These are phyloP conservation scores for Sebastes matsubarae DNA, from an alignment of 2,797 vertebrate genomes.

Conservation along the genomic window DNA sequence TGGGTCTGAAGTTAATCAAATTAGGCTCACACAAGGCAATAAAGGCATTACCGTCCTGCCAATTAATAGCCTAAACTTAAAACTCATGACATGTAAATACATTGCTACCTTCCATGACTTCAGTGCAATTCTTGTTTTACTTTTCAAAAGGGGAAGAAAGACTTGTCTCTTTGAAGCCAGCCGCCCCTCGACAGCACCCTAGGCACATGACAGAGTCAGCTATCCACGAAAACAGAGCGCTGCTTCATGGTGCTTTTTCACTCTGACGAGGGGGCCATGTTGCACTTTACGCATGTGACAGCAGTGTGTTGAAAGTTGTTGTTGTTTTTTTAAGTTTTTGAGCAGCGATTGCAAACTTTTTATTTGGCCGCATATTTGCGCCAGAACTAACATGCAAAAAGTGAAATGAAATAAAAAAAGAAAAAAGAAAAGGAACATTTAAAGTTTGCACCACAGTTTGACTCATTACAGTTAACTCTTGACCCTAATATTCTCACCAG, in stretches of 20 bases:
- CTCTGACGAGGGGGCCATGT: neutral
- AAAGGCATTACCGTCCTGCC: neutral
- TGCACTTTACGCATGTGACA: slow-evolving; percentile 40
- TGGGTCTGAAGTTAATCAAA: neutral
- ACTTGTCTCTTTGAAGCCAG: slow-evolving; percentile 3
- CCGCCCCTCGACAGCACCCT: neutral
- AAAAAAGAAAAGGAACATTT: neutral
- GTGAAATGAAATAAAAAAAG: neutral
- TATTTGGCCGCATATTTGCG: slow-evolving; percentile 7
- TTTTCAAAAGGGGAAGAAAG: slow-evolving; percentile 5
- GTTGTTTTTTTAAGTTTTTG: neutral
- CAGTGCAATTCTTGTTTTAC: neutral
- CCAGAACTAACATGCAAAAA: neutral
- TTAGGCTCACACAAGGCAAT: neutral
- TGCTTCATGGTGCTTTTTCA: slow-evolving; percentile 30
- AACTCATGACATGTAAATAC: slow-evolving; percentile 3
- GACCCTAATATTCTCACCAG: neutral
- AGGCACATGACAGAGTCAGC: slow-evolving; percentile 47
- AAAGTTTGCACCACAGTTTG: neutral
- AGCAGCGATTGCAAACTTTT: slow-evolving; percentile 7
- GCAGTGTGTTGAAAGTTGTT: neutral
- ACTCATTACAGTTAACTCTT: neutral
- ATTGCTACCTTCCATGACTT: slow-evolving; percentile 6
- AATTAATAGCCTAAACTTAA: slow-evolving; percentile 8
- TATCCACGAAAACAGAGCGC: slow-evolving; percentile 17